These are phyloP conservation scores for Protodeltote pygarga DNA, from an alignment of 2,888 invertebrate genomes.

Conservation along the genomic window DNA sequence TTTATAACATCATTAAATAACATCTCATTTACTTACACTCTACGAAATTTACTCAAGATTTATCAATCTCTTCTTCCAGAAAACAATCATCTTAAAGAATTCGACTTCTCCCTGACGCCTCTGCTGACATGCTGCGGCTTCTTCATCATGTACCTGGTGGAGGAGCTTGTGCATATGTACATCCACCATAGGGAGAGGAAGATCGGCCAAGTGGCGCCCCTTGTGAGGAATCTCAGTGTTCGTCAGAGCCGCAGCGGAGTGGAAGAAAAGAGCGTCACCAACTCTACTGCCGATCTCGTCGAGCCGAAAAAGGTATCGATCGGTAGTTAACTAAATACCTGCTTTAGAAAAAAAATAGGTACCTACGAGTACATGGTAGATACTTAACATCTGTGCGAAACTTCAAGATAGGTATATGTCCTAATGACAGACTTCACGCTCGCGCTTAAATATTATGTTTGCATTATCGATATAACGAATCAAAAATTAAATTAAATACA, in stretches of 20 bases:
- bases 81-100: constrained; percentile 73
- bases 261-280: constrained; percentile 70
- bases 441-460: no score
- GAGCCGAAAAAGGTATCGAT: constrained; percentile 58
- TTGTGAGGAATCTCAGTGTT: constrained; percentile 79
- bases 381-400: no score
- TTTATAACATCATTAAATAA: no score
- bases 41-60: constrained; percentile 3
- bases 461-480: no score
- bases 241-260: constrained; percentile 65
- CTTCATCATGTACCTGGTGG: constrained; percentile 92
- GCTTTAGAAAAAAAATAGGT: no score
- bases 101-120: constrained; percentile 89
- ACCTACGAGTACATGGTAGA: no score
- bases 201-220: constrained; percentile 61
- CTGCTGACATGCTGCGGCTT: constrained; percentile 92
- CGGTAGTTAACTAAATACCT: no score
- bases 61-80: constrained; percentile 54
- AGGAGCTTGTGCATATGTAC: constrained; percentile 91
- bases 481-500: not conserved
- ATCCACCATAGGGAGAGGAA: constrained; percentile 84
- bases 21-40: not conserved
- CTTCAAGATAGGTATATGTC: no score
- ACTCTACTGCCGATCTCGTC: constrained; percentile 79
- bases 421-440: no score